Conservation (phyloP, 1,140 invertebrate species). For the Megathymus violae region DNA sequence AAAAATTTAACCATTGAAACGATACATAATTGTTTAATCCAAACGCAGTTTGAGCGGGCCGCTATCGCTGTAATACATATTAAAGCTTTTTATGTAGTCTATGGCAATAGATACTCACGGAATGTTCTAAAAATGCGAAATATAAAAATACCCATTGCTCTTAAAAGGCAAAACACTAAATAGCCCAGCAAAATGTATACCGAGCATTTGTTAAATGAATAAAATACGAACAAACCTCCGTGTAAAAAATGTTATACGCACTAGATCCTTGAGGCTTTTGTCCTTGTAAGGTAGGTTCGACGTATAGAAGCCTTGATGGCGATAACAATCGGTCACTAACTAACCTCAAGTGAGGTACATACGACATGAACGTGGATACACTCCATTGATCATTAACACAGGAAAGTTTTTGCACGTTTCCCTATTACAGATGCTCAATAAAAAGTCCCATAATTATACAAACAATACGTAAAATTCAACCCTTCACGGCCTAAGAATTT, state of each 20-base stretch:
- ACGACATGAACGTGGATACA: constrained; percentile 28
- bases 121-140: no score
- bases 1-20: no score
- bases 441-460: no score
- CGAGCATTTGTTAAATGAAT: constrained; percentile 25
- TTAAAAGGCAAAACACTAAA: no score
- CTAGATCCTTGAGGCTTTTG: constrained; percentile 27
- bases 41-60: no score
- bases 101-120: no score
- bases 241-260: constrained; percentile 32
- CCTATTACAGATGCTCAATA: neutral
- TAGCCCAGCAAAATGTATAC: neutral
- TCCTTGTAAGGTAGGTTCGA: constrained; percentile 50
- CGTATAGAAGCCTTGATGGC: constrained; percentile 47
- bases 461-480: no score
- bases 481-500: no score
- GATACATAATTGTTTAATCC: no score
- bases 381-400: constrained; percentile 10
- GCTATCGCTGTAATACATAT: no score
- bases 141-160: no score
- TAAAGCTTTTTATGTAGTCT: no score
- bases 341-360: constrained; percentile 28
- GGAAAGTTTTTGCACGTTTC: neutral
- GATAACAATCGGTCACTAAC: constrained; percentile 58
- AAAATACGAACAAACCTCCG: constrained; percentile 25